Evolutionary conservation across 2,797 vertebrate species (phyloP).

Genomic region (Ispidina lecontei): DNA sequence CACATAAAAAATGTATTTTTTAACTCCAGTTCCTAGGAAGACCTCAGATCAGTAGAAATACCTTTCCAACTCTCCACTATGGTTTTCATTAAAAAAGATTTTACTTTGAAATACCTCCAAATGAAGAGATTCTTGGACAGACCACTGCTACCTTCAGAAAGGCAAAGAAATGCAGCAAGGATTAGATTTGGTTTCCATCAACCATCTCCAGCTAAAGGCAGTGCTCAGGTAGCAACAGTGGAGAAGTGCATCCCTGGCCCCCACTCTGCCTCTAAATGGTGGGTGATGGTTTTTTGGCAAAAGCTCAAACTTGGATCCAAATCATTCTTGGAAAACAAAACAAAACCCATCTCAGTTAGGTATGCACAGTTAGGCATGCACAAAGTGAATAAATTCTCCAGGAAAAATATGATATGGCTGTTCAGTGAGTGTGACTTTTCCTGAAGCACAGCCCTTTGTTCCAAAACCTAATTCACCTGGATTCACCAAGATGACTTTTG

Average conservation of each 20-base stretch:
- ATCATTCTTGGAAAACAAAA: not conserved
- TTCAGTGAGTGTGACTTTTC: not conserved
- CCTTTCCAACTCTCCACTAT: not conserved
- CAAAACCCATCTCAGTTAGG: not conserved
- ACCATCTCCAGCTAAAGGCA: not conserved
- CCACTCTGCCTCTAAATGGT: not conserved
- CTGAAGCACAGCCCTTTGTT: not conserved
- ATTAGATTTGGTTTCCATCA: not conserved
- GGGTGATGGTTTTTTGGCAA: not conserved
- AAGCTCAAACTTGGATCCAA: not conserved
- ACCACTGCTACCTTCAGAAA: not conserved
- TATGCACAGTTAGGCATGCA: not conserved
- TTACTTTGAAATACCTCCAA: not conserved
- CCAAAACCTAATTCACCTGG: not conserved
- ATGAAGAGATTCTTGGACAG: not conserved
- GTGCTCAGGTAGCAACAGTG: not conserved
- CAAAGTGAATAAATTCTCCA: not conserved
- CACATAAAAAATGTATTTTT: not conserved
- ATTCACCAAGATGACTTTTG: not conserved
- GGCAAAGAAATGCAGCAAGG: not conserved
- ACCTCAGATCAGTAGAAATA: not conserved
- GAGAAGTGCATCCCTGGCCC: not conserved
- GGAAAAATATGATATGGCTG: not conserved
- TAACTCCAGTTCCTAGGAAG: not conserved
- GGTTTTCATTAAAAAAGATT: not conserved